These are phyloP conservation scores for Ophiothrix spiculata DNA, from an alignment of 35 echinoderm and acorn worm species.

Conservation along the genomic window DNA sequence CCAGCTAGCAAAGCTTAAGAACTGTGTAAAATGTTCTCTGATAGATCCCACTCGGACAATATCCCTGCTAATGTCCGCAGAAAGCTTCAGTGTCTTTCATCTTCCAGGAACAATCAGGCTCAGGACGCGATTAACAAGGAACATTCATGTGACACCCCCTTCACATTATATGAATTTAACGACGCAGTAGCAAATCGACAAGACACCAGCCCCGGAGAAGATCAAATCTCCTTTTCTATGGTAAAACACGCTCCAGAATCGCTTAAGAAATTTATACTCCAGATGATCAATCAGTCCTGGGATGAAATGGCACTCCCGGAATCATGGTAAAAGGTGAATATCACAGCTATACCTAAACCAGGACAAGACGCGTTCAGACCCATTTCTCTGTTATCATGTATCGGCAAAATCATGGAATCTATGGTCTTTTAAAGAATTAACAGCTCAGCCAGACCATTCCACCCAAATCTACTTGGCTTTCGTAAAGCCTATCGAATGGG, in stretches of 20 bases:
- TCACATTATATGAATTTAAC: slow-evolving; percentile 15
- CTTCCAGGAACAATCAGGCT: neutral
- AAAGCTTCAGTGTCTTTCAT: neutral
- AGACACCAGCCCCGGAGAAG: slow-evolving; percentile 9
- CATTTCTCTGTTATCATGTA: slow-evolving; percentile 13
- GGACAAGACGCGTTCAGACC: slow-evolving; percentile 30
- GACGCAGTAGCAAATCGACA: neutral
- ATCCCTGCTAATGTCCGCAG: neutral
- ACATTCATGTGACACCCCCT: neutral
- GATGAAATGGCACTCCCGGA: neutral
- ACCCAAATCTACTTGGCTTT: slow-evolving; percentile 16
- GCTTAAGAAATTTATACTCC: slow-evolving; percentile 8
- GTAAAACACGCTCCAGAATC: neutral
- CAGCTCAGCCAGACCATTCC: slow-evolving; percentile 10
- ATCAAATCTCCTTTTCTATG: slow-evolving; percentile 24
- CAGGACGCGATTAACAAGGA: neutral
- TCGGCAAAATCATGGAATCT: slow-evolving; percentile 16
- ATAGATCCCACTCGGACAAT: neutral
- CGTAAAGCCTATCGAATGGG: slow-evolving; percentile 11
- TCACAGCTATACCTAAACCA: slow-evolving; percentile 26
- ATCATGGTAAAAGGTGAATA: neutral
- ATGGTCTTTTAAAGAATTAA: slow-evolving; percentile 19
- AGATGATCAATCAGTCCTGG: neutral
- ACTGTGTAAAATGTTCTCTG: neutral
- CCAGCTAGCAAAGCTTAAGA: slow-evolving; percentile 7